phyloP scores from a whole-genome alignment of 2,113 vertebrate genomes.

The Tenrec ecaudatus region DNA sequence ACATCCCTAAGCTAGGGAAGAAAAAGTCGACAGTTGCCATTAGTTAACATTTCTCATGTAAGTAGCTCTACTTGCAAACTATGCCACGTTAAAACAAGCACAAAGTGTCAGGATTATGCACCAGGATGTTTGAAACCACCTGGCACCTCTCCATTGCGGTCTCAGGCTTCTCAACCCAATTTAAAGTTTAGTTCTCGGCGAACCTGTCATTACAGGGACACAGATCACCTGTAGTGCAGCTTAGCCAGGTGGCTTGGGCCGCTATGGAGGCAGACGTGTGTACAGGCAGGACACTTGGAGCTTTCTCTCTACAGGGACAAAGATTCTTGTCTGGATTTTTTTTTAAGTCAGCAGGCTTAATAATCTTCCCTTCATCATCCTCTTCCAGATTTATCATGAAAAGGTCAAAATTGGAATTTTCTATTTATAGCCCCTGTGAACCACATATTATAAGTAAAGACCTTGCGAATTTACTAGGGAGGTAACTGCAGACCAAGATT shows the following conservation, averaged over 20 bases:
- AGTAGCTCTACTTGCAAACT: slow-evolving; percentile 37
- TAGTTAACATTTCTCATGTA: slow-evolving; percentile 46
- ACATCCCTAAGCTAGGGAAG: slow-evolving; percentile 21
- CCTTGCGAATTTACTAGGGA: slow-evolving; percentile 3
- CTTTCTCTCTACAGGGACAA: slow-evolving; percentile 1
- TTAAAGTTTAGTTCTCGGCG: not conserved
- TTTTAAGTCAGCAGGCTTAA: slow-evolving; percentile 30
- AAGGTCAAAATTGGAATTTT: slow-evolving; percentile 70
- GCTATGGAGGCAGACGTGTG: slow-evolving; percentile 8
- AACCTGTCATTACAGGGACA: slow-evolving; percentile 47
- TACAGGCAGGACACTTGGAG: not conserved
- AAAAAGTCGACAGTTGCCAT: slow-evolving; percentile 23
- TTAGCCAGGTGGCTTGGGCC: slow-evolving; percentile 34
- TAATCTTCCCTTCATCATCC: slow-evolving; percentile 68
- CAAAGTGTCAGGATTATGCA: slow-evolving; percentile 24
- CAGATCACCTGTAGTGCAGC: not conserved
- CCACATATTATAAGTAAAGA: slow-evolving; percentile 17
- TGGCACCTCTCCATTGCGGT: not conserved
- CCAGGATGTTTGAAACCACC: not conserved
- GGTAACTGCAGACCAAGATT: not conserved
- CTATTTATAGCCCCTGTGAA: slow-evolving; percentile 60
- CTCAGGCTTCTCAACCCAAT: not conserved
- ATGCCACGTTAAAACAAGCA: slow-evolving; percentile 38
- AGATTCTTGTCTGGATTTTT: slow-evolving; percentile 10
- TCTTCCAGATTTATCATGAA: slow-evolving; percentile 70